Evolutionary conservation across 2,888 invertebrate genomes (phyloP).

Genomic region (Tachina fera): DNA sequence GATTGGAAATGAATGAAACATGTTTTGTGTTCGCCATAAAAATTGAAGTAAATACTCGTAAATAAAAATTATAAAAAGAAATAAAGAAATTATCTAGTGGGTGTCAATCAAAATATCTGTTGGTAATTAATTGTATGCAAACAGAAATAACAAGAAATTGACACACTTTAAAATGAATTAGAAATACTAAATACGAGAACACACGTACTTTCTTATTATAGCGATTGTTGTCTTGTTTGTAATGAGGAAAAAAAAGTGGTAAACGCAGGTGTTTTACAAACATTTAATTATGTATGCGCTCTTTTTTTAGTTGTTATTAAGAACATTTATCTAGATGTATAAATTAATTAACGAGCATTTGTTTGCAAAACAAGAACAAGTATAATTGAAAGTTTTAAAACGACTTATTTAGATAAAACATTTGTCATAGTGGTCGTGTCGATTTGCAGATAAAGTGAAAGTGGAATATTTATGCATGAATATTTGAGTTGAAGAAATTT

Average conservation of each 20-base stretch:
- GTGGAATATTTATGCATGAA: background rate
- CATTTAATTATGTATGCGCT: background rate
- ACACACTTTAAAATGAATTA: constrained; percentile 55
- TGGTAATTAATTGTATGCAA: constrained; percentile 60
- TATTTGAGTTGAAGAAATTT: too few species aligned
- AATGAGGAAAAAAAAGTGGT: constrained; percentile 29
- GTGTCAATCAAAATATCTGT: constrained; percentile 64
- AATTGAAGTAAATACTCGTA: constrained; percentile 23
- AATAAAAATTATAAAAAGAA: constrained; percentile 35
- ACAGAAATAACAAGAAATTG: constrained; percentile 47
- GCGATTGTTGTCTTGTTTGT: constrained; percentile 2
- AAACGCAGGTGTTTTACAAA: constrained; percentile 48
- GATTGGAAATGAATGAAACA: background rate
- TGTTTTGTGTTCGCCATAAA: constrained; percentile 13
- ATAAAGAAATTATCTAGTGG: constrained; percentile 55
- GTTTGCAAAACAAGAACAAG: constrained; percentile 12
- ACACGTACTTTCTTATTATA: too few species aligned
- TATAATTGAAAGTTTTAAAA: background rate
- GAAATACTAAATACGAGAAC: background rate
- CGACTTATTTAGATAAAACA: background rate
- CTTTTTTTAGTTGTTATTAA: background rate
- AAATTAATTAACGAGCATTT: background rate
- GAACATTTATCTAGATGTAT: background rate
- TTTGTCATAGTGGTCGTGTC: background rate
- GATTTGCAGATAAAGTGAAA: constrained; percentile 12